Percentiles rank a stretch among this genome's conserved stretches.
phyloP scores from a whole-genome alignment of 2,797 vertebrate genomes.

The Scyliorhinus canicula region DNA sequence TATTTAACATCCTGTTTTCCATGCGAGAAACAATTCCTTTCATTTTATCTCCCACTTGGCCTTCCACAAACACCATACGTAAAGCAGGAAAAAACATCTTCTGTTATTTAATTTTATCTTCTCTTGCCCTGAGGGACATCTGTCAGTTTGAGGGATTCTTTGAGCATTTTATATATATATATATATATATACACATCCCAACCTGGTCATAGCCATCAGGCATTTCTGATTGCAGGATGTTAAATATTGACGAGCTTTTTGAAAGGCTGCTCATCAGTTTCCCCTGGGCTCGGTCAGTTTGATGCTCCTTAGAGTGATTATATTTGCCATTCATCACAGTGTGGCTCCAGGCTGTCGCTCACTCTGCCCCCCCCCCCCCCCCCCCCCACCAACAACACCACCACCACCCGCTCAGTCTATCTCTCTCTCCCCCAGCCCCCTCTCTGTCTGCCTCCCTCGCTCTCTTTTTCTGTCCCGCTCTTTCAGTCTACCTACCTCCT shows the following conservation, averaged over 20 bases:
- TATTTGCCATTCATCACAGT: not conserved
- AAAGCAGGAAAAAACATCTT: not conserved
- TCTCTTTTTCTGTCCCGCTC: too few species aligned
- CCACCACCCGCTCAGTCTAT: not conserved
- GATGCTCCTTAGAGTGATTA: not conserved
- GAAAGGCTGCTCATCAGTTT: not conserved
- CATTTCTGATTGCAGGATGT: not conserved
- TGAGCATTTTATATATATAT: not conserved
- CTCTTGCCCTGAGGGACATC: not conserved
- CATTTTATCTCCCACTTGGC: not conserved
- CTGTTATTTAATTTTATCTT: not conserved
- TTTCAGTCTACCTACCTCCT: not conserved
- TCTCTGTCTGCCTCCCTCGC: too few species aligned
- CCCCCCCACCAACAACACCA: too few species aligned
- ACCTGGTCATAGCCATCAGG: not conserved
- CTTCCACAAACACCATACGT: not conserved
- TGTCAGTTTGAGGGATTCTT: conserved; percentile 6
- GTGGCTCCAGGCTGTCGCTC: not conserved
- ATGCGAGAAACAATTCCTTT: not conserved
- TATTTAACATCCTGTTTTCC: not conserved
- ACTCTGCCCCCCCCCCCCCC: too few species aligned
- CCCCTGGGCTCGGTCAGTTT: conserved; percentile 2
- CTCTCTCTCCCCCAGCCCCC: not conserved
- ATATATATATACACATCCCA: not conserved
- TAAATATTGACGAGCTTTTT: conserved; percentile 30